phyloP scores from a whole-genome alignment of 1,140 invertebrate genomes.

The Sarcophaga peregrina region DNA sequence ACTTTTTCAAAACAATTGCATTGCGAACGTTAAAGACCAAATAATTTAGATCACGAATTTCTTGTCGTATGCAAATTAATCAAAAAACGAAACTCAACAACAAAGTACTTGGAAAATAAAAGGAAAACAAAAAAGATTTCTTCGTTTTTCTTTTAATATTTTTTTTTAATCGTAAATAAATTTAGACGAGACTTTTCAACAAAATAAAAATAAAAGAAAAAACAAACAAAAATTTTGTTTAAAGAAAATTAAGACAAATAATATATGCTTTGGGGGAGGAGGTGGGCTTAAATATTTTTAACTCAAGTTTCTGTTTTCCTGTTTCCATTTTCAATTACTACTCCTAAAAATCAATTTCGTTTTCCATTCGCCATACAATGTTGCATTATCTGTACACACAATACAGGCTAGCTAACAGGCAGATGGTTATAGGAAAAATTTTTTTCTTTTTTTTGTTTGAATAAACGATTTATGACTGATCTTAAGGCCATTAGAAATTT shows the following conservation, averaged over 20 bases:
- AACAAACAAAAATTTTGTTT: background rate
- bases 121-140: background rate
- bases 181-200: slow-evolving; percentile 1
- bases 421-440: too few species aligned
- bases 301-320: background rate
- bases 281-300: background rate
- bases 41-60: slow-evolving; percentile 67
- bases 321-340: slow-evolving; percentile 17
- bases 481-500: background rate
- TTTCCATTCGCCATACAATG: background rate
- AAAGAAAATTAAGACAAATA: slow-evolving; percentile 12
- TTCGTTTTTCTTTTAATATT: too few species aligned
- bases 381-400: background rate
- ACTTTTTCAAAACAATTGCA: slow-evolving; percentile 38
- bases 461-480: slow-evolving; percentile 1
- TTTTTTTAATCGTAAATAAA: slow-evolving; percentile 25
- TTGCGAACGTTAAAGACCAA: slow-evolving; percentile 51
- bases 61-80: slow-evolving; percentile 67
- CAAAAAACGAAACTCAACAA: slow-evolving; percentile 50
- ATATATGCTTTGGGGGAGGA: background rate
- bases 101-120: background rate
- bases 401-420: background rate
- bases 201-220: background rate
- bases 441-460: background rate
- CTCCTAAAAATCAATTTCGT: background rate